Percentiles rank a stretch among this genome's conserved stretches.
Evolutionary conservation across 2,888 invertebrate species (phyloP).

Genomic region (Junonia oenone): DNA sequence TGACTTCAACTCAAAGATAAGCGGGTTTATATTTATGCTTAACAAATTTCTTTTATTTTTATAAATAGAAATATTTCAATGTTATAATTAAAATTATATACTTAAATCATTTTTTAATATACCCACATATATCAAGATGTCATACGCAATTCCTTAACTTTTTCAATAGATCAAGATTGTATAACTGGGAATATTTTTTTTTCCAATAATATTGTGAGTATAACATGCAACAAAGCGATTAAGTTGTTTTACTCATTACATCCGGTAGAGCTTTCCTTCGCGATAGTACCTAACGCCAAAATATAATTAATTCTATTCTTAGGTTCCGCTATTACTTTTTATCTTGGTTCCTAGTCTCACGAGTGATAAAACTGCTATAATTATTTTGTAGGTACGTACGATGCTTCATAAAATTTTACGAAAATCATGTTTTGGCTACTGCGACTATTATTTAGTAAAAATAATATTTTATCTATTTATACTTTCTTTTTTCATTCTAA

Average conservation of each 20-base stretch:
- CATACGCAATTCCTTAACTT: neutral
- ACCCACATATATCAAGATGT: too few species aligned
- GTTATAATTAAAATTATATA: too few species aligned
- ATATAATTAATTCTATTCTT: neutral
- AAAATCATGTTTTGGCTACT: neutral
- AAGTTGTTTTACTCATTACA: conserved; percentile 10
- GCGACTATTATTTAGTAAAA: neutral
- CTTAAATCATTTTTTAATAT: too few species aligned
- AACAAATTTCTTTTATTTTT: too few species aligned
- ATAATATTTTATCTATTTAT: neutral
- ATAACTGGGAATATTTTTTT: neutral
- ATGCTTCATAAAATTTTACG: neutral
- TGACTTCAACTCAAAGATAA: too few species aligned
- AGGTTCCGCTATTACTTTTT: neutral
- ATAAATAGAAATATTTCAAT: too few species aligned
- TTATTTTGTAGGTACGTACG: neutral
- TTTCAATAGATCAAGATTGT: neutral
- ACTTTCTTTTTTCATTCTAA: too few species aligned
- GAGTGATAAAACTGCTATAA: neutral
- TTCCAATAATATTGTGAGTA: conserved; percentile 6
- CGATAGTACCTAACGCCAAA: neutral
- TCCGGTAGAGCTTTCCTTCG: conserved; percentile 1
- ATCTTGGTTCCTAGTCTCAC: neutral
- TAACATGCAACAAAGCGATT: conserved; percentile 25
- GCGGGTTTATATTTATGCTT: too few species aligned